phyloP scores from a whole-genome alignment of 1,140 invertebrate species.

The Calosoma granatense region DNA sequence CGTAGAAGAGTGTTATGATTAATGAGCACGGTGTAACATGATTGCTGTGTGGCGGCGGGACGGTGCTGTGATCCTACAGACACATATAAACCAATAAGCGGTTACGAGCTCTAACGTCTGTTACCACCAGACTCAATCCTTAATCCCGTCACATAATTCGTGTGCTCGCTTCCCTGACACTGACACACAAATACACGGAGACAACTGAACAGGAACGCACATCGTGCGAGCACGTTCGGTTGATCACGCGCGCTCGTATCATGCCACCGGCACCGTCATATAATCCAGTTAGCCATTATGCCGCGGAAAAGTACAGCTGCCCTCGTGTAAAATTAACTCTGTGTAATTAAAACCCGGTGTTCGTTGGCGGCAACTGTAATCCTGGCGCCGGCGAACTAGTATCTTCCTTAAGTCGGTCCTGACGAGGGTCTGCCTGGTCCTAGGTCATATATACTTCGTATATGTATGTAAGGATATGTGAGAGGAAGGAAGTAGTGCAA shows the following conservation, averaged over 20 bases:
- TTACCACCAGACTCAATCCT: too few species aligned
- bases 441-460: too few species aligned
- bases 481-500: too few species aligned
- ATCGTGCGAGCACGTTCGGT: too few species aligned
- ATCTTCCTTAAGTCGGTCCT: not conserved
- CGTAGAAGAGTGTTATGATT: not conserved
- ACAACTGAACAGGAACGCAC: not conserved
- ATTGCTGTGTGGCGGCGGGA: not conserved
- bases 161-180: too few species aligned
- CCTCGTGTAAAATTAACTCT: slow-evolving; percentile 3
- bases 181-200: not conserved
- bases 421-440: not conserved
- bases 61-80: too few species aligned
- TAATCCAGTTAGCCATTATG: not conserved
- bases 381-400: not conserved
- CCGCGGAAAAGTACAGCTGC: not conserved
- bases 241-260: not conserved
- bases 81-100: not conserved
- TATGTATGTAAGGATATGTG: too few species aligned
- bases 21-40: not conserved
- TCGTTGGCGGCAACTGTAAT: not conserved
- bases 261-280: not conserved
- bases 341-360: not conserved
- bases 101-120: not conserved
- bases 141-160: not conserved